Evolutionary conservation across 2,888 invertebrate species (phyloP).

Genomic region (Diabrotica balteata): DNA sequence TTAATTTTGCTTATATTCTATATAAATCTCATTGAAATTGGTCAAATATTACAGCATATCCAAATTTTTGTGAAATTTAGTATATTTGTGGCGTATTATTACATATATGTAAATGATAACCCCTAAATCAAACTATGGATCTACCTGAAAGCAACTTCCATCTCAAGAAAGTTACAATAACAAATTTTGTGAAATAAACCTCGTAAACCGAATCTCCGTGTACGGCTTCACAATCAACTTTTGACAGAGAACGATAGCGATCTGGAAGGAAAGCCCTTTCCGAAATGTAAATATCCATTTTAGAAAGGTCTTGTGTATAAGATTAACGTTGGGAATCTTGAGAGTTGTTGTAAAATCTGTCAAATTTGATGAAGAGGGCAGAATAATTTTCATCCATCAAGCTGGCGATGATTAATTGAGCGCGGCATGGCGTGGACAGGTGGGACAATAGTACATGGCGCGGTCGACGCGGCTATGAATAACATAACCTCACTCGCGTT

Average conservation of each 20-base stretch:
- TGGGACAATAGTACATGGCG: conserved; percentile 54
- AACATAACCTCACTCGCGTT: conserved; percentile 37
- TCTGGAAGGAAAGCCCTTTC: conserved; percentile 5
- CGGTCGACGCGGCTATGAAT: conserved; percentile 52
- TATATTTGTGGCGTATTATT: too few relatives aligned
- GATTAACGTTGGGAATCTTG: conserved; percentile 41
- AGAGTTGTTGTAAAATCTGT: conserved; percentile 45
- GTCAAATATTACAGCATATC: too few relatives aligned
- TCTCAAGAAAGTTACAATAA: neutral
- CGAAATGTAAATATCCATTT: conserved; percentile 23
- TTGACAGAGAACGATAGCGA: conserved; percentile 10
- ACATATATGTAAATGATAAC: neutral
- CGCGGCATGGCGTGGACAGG: conserved; percentile 56
- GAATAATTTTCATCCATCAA: conserved; percentile 58
- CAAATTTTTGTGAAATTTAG: too few relatives aligned
- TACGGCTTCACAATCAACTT: conserved; percentile 10
- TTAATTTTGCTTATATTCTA: too few relatives aligned
- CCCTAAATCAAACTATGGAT: neutral
- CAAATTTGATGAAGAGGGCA: conserved; percentile 53
- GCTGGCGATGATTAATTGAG: conserved; percentile 56
- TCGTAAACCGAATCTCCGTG: neutral
- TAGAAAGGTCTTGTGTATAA: conserved; percentile 22
- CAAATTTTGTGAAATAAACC: neutral
- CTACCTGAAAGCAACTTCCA: neutral
- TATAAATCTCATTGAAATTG: too few relatives aligned